A percentile compares a stretch with the other conserved stretches of the same genome.
Conservation (phyloP, 2,113 vertebrate genomes). For the Antigone vipio region DNA sequence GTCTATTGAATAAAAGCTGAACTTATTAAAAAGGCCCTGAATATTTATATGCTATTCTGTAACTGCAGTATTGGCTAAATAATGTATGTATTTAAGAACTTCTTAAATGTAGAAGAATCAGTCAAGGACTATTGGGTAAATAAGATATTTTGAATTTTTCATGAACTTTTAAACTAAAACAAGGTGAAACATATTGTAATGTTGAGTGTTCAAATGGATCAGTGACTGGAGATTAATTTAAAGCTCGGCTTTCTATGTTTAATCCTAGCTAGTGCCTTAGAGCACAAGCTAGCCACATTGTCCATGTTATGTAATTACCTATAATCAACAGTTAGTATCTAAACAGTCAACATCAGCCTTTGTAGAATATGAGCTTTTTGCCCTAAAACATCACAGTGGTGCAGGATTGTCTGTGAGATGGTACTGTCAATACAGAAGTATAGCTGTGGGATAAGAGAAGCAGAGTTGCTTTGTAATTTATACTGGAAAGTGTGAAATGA, state of each 20-base stretch:
- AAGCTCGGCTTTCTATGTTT: neutral
- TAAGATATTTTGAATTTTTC: slow-evolving; percentile 64
- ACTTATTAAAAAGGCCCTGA: slow-evolving; percentile 51
- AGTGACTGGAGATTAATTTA: slow-evolving; percentile 35
- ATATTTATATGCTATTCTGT: slow-evolving; percentile 54
- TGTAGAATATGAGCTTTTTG: neutral
- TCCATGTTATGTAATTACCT: neutral
- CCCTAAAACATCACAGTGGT: neutral
- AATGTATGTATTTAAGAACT: slow-evolving; percentile 59
- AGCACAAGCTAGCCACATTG: neutral
- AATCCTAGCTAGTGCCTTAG: neutral
- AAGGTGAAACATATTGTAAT: slow-evolving; percentile 39
- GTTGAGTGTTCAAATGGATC: slow-evolving; percentile 47
- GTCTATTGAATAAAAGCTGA: slow-evolving; percentile 38
- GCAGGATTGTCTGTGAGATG: neutral
- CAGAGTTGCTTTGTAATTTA: neutral
- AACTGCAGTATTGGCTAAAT: slow-evolving; percentile 51
- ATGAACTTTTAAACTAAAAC: slow-evolving; percentile 68
- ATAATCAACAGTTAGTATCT: neutral
- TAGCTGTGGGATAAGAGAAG: neutral
- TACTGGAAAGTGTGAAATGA: neutral
- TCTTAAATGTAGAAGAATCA: slow-evolving; percentile 30
- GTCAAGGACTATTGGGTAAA: slow-evolving; percentile 55
- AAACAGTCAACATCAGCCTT: neutral
- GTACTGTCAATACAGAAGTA: neutral